Evolutionary conservation across 2,797 vertebrate species (phyloP), one percentile per base, ranked within the genome.

Genomic region (Alauda arvensis): DNA sequence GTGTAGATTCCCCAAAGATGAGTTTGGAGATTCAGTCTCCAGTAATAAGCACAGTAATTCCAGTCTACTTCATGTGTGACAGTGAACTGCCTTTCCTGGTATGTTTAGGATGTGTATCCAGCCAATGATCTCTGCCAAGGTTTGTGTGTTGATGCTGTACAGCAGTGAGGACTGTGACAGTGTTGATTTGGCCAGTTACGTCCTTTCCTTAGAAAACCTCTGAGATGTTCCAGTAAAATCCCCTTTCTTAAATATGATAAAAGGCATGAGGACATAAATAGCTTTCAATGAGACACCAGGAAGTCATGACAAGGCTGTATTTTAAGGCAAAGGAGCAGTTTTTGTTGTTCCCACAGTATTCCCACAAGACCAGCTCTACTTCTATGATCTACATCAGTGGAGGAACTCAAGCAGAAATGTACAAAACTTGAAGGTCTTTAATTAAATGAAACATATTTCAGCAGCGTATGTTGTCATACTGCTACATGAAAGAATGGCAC

Each of bases 341-440:
- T 75, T 63, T 56, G 34, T 14, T 72, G 53, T 26, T 53, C 19
- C n/a, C 56, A 81, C 43, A 48, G 55, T 72, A 74, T 63, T 88
- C 66, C 88, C 39, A 86, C 62, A 85, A 56, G 34, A 26, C 7
- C 31, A 61, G 33, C 33, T 81, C 56, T 40, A 68, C 67, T 92
- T 89, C 57, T 89, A 18, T 87, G 46, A 78, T 91, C n/a, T 46
- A 28, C 56, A 69, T 74, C 75, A 87, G 24, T 52, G 85, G 84
- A 56, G 20, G 26, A 52, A 33, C 85, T 79, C 45, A 66, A 48
- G 34, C 9, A 31, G n/a, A 90, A 68, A 37, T 9, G 23, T 45
- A 86, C 17, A 83, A 60, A 83, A 39, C 21, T 18, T 69, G 33
- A 91, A 86, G 33, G 70, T 12, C 71, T 49, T 40, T 77, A 69